Evolutionary conservation across 2,888 invertebrate species (phyloP), one percentile per base, ranked within the genome.

Genomic region (Drosophila stalkeri): DNA sequence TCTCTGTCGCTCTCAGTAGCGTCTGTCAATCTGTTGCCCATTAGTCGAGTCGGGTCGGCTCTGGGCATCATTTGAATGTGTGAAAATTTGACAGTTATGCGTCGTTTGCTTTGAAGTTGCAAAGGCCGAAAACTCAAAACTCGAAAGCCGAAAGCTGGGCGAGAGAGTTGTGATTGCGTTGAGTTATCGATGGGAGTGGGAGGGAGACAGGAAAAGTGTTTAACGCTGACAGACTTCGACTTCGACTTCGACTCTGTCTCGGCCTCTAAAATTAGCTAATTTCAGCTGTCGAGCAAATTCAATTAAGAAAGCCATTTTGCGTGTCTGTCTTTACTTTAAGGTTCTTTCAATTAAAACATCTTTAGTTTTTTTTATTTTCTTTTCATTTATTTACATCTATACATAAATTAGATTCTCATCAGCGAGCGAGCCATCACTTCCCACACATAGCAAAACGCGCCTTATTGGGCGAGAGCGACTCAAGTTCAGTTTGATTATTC

Each of bases 41-140:
- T 80, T 80, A 86, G 82, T 59, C 54, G 57, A 35, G 20, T 51
- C 47, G 16, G 16, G 82, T 59, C 54, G 57, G 39, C 18, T 51
- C 47, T n/a, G 16, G 41, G 51, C 72, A 59, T 56, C 66, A 56
- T 61, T 74, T 71, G 75, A 79, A 82, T 81, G 83, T 84, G 89
- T 84, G 89, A 89, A 86, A 86, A 83, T 83, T 83, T 80, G 80
- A 82, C 88, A 79, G 82, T 79, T 82, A 82, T 73, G 64, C 68
- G 55, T 57, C 73, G 76, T 76, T 74, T 66, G 72, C 86, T 84
- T 89, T 84, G 83, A 83, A 74, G 83, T 86, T 77, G 80, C 74
- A 65, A 67, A 49, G 33, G 20, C 55, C 57, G 57, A 41, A 69
- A 18, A 54, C 61, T 33, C 18, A 31, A 31, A 33, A 49, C 31